phyloP scores from a whole-genome alignment of 64 coral and sea anemone species.

The Actinia tenebrosa region DNA sequence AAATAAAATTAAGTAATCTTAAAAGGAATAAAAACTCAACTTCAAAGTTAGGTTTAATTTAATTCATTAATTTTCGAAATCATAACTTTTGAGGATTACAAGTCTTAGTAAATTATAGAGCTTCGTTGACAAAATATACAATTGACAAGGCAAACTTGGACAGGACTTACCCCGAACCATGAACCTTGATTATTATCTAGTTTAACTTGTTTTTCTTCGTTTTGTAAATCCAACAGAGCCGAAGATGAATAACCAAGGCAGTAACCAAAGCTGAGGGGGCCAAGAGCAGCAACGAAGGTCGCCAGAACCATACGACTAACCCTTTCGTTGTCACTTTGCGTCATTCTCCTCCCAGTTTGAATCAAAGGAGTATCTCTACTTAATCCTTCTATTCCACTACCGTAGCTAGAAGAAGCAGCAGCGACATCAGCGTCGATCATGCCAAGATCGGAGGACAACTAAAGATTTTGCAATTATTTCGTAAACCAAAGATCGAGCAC shows the following conservation, averaged over 20 bases:
- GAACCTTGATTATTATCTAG: slow-evolving; percentile 9
- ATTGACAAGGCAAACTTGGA: neutral
- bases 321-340: neutral
- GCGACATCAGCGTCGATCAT: neutral
- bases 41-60: no score
- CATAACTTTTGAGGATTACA: no score
- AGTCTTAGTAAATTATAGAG: no score
- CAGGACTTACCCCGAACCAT: slow-evolving; percentile 35
- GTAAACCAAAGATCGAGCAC: neutral
- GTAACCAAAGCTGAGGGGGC: slow-evolving; percentile 59
- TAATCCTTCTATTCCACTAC: neutral
- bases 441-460: neutral
- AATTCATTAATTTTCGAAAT: no score
- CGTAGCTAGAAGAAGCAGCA: neutral
- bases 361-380: neutral
- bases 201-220: neutral
- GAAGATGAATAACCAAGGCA: slow-evolving; percentile 72
- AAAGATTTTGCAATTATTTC: neutral
- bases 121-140: neutral
- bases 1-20: no score
- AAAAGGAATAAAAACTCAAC: no score
- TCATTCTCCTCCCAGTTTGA: neutral
- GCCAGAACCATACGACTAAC: slow-evolving; percentile 8
- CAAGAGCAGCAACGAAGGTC: slow-evolving; percentile 41
- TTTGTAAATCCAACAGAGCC: slow-evolving; percentile 43